These are phyloP conservation scores for Rhinichthys osculus DNA, from an alignment of 2,797 vertebrate genomes.

Conservation along the genomic window DNA sequence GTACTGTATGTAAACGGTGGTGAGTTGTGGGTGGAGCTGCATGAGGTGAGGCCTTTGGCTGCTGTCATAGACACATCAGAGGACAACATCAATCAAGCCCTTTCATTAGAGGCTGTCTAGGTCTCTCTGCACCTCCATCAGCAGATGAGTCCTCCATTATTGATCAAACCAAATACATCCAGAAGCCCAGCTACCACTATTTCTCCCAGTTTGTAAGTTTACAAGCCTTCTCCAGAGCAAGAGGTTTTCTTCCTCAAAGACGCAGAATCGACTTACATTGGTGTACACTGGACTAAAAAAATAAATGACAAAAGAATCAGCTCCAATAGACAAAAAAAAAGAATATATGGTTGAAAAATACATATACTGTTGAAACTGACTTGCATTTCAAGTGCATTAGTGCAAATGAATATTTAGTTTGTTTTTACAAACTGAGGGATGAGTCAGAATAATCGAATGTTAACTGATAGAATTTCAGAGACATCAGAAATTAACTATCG, in stretches of 20 bases:
- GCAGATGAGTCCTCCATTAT: slow-evolving; percentile 64
- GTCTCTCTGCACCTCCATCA: slow-evolving; percentile 50
- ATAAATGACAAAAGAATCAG: no score
- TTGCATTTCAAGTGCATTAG: neutral
- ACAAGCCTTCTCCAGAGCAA: slow-evolving; percentile 4
- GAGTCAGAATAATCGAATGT: neutral
- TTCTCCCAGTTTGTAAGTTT: slow-evolving; percentile 36
- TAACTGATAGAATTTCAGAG: no score
- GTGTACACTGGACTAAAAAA: no score
- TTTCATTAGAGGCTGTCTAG: slow-evolving; percentile 56
- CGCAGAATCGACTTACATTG: no score
- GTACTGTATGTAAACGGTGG: neutral
- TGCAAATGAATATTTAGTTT: neutral
- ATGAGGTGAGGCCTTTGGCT: slow-evolving; percentile 36
- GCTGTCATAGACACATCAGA: slow-evolving; percentile 49
- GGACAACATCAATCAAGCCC: slow-evolving; percentile 48
- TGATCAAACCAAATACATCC: slow-evolving; percentile 62
- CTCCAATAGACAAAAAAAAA: no score
- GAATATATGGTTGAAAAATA: neutral
- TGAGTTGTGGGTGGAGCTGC: slow-evolving; percentile 4
- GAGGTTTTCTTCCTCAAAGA: neutral
- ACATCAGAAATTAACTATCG: neutral
- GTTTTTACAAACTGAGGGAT: neutral
- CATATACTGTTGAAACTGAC: neutral
- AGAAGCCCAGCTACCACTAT: slow-evolving; percentile 24